These are phyloP conservation scores for Barnardius zonarius DNA, from an alignment of 2,113 vertebrate species.

Conservation along the genomic window DNA sequence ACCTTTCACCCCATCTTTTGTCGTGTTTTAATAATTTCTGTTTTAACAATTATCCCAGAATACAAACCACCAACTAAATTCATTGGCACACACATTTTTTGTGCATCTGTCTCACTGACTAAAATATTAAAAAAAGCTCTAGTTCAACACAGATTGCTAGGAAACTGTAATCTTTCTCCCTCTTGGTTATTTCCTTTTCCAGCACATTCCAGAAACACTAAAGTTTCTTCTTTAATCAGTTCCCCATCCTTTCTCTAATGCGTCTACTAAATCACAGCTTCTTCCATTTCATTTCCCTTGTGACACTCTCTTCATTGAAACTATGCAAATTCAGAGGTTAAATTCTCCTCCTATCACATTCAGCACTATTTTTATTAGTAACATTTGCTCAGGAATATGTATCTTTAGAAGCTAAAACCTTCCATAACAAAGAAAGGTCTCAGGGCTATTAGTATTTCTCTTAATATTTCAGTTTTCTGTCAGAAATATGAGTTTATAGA, in stretches of 20 bases:
- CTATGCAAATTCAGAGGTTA: background rate
- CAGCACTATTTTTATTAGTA: background rate
- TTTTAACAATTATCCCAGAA: background rate
- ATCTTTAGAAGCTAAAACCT: background rate
- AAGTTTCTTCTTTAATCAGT: background rate
- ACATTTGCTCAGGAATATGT: background rate
- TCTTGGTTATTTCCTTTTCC: background rate
- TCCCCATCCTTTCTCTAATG: background rate
- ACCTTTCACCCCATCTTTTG: background rate
- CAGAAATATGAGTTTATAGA: background rate
- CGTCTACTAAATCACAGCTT: background rate
- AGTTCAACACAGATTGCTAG: background rate
- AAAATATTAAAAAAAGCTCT: background rate
- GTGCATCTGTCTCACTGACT: background rate
- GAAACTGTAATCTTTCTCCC: background rate
- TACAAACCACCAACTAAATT: background rate
- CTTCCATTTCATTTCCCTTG: background rate
- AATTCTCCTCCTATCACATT: background rate
- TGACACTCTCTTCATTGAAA: background rate
- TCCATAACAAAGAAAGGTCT: background rate
- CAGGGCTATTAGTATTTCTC: background rate
- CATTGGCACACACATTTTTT: background rate
- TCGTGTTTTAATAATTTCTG: background rate
- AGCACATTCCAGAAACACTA: background rate
- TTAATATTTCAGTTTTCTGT: background rate